phyloP scores from a whole-genome alignment of 2,888 invertebrate species.

The Thyatira batis region DNA sequence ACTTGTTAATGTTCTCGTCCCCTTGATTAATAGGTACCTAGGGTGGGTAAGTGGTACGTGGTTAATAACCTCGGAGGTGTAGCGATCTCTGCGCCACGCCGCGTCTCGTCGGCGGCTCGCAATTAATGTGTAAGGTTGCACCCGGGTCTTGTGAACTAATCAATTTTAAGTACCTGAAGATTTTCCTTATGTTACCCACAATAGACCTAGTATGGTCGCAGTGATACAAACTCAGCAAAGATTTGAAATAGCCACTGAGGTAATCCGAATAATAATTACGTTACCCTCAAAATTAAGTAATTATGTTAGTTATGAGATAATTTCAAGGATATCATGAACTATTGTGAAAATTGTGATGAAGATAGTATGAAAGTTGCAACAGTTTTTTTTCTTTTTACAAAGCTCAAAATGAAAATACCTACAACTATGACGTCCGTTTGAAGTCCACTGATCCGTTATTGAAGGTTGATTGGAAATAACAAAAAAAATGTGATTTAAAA shows the following conservation, averaged over 20 bases:
- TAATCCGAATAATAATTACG: too few species aligned
- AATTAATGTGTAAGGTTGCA: slow-evolving; percentile 51
- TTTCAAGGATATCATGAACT: too few species aligned
- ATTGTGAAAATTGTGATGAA: too few species aligned
- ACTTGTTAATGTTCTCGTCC: slow-evolving; percentile 1
- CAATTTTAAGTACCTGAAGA: slow-evolving; percentile 44
- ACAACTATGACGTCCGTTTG: too few species aligned
- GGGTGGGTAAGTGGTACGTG: slow-evolving; percentile 3
- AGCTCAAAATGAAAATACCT: background rate
- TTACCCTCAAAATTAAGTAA: background rate
- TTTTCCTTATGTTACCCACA: too few species aligned
- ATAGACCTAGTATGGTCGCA: too few species aligned
- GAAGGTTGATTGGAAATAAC: background rate
- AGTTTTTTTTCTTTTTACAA: background rate
- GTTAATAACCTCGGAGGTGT: slow-evolving; percentile 19
- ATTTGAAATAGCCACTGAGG: too few species aligned
- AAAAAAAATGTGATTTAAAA: background rate
- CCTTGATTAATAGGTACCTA: slow-evolving; percentile 12
- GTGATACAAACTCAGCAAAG: too few species aligned
- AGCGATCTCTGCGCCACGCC: slow-evolving; percentile 15
- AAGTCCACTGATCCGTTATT: background rate
- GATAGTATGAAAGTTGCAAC: too few species aligned
- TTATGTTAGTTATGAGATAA: background rate
- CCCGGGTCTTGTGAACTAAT: slow-evolving; percentile 43
- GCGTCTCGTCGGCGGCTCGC: slow-evolving; percentile 12